These are phyloP conservation scores for Brachyhypopomus gauderio DNA, from an alignment of 2,113 vertebrate genomes.

Conservation along the genomic window DNA sequence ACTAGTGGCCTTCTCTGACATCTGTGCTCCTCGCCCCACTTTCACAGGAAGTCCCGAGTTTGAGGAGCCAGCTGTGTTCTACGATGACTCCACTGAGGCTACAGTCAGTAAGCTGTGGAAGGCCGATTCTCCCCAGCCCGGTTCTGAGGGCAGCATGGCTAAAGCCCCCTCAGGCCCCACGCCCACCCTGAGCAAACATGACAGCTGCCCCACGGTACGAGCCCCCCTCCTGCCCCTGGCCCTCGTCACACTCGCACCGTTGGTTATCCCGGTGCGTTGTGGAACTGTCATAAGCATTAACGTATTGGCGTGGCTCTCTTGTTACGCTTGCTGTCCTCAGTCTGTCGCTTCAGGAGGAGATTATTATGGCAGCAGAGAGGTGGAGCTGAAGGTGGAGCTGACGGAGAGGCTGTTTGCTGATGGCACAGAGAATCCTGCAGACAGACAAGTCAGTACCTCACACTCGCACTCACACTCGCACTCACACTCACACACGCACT, in stretches of 20 bases:
- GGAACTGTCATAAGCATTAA: neutral
- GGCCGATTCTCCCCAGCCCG: constrained; percentile 47
- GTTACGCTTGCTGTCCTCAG: constrained; percentile 67
- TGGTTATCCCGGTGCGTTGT: neutral
- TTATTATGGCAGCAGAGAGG: constrained; percentile 85
- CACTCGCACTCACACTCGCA: neutral
- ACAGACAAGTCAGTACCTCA: constrained; percentile 74
- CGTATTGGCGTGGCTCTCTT: neutral
- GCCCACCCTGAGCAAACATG: constrained; percentile 84
- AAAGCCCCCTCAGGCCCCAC: constrained; percentile 74
- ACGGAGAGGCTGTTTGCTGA: constrained; percentile 93
- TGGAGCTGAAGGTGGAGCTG: constrained; percentile 88
- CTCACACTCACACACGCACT: neutral
- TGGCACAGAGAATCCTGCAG: constrained; percentile 76
- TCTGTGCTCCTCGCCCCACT: neutral
- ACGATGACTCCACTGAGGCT: constrained; percentile 26
- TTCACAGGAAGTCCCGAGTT: constrained; percentile 45
- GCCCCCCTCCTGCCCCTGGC: neutral
- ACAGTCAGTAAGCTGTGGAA: constrained; percentile 30
- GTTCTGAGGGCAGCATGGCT: constrained; percentile 61
- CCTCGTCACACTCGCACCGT: neutral
- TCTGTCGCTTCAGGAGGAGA: constrained; percentile 89
- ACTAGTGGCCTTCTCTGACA: neutral
- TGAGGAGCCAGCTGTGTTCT: constrained; percentile 35
- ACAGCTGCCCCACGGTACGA: constrained; percentile 81